These are phyloP conservation scores for Protobothrops mucrosquamatus DNA, from an alignment of 2,113 vertebrate genomes.

Conservation along the genomic window DNA sequence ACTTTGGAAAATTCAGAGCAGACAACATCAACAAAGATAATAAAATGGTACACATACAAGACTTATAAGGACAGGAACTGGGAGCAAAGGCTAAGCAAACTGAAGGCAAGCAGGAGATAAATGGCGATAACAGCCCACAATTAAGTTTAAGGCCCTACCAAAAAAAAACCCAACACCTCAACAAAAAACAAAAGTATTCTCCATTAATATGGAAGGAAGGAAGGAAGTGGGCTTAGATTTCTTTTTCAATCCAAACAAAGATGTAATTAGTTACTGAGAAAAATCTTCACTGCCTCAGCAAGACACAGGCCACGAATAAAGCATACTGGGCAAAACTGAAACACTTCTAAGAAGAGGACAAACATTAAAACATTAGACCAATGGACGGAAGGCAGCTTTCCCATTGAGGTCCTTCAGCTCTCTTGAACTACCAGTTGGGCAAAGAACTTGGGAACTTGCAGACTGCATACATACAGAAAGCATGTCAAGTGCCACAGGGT, in stretches of 20 bases:
- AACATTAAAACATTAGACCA: background rate
- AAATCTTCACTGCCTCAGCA: background rate
- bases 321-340: background rate
- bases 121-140: background rate
- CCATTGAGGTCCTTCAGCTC: background rate
- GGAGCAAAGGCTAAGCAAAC: conserved; percentile 14
- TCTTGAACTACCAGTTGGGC: background rate
- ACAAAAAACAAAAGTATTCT: background rate
- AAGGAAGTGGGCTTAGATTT: background rate
- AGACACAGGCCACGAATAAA: background rate
- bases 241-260: background rate
- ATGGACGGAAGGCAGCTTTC: background rate
- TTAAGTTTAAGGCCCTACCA: background rate
- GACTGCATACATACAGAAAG: background rate
- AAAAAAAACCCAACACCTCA: no score
- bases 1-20: background rate
- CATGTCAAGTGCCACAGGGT: no score
- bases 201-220: background rate
- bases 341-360: background rate
- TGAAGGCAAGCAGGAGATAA: background rate
- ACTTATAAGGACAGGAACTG: background rate
- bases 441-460: background rate
- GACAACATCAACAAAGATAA: background rate
- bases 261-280: background rate
- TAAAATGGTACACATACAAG: background rate